These are phyloP conservation scores for Parotocinclus haroldoi DNA, from an alignment of 2,797 vertebrate genomes.

Conservation along the genomic window DNA sequence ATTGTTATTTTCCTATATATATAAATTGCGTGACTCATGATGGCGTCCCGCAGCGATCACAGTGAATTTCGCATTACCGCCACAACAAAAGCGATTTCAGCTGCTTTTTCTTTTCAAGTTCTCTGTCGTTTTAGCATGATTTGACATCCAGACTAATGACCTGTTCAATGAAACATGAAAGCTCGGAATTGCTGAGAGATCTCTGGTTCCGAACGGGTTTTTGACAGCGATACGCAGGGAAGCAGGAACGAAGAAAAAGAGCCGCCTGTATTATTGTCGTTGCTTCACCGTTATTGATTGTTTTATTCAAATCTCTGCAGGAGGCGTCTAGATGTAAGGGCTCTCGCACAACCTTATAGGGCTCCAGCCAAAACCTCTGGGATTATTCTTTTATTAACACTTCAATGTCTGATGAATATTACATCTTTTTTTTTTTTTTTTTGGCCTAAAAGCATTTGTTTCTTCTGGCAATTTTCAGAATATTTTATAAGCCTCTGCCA, in stretches of 20 bases:
- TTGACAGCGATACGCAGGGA: neutral
- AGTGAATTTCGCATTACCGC: slow-evolving; percentile 10
- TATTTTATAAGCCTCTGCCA: slow-evolving; percentile 30
- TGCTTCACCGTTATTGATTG: slow-evolving; percentile 6
- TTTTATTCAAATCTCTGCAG: slow-evolving; percentile 20
- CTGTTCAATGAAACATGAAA: slow-evolving; percentile 38
- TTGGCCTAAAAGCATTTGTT: too few relatives aligned
- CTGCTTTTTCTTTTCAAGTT: slow-evolving; percentile 13
- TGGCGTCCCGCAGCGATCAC: slow-evolving; percentile 15
- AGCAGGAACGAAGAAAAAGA: neutral
- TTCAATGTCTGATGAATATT: too few relatives aligned
- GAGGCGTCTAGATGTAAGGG: neutral
- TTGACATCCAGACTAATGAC: slow-evolving; percentile 44
- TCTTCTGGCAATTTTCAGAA: too few relatives aligned
- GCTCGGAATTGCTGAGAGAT: neutral
- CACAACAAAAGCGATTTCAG: neutral
- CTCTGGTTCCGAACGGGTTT: slow-evolving; percentile 10
- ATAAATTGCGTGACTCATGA: neutral
- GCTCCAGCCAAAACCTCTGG: too few relatives aligned
- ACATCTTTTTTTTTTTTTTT: too few relatives aligned
- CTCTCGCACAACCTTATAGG: too few relatives aligned
- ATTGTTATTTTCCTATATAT: neutral
- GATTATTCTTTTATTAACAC: too few relatives aligned
- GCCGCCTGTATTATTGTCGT: neutral
- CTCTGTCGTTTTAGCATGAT: slow-evolving; percentile 11